Evolutionary conservation across 2,113 vertebrate species (phyloP).

Genomic region (Dipodomys stephensi): DNA sequence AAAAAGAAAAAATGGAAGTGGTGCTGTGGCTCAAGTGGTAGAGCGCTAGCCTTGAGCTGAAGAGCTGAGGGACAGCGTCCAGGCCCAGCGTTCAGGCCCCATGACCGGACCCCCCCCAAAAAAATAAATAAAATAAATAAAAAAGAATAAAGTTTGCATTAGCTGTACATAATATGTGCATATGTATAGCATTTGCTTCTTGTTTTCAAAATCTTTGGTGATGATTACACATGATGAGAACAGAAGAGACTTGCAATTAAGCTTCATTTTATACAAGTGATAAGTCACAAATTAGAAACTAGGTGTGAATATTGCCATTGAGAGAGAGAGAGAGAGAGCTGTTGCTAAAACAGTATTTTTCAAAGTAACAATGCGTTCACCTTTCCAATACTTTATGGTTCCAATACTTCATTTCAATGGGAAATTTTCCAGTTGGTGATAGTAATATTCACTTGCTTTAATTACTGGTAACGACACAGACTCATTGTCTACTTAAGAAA

Average conservation of each 20-base stretch:
- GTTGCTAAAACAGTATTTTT: constrained; percentile 28
- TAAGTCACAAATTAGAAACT: constrained; percentile 53
- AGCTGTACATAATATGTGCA: not conserved
- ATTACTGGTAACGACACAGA: not conserved
- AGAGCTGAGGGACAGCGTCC: no score
- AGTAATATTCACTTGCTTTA: not conserved
- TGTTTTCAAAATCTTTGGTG: constrained; percentile 29
- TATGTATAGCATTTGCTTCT: not conserved
- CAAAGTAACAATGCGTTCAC: not conserved
- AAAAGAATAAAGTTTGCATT: not conserved
- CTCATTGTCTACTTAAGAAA: not conserved
- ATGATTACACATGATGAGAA: constrained; percentile 37
- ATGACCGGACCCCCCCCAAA: no score
- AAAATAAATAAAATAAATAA: no score
- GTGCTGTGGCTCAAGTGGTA: no score
- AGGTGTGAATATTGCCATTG: constrained; percentile 60
- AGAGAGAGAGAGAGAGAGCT: constrained; percentile 43
- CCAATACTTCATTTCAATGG: not conserved
- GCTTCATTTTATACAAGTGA: constrained; percentile 40
- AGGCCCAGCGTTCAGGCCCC: no score
- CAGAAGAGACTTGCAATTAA: constrained; percentile 42
- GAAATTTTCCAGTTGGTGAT: not conserved
- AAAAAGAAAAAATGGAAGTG: no score
- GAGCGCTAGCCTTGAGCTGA: no score
- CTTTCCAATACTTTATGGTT: not conserved